These are phyloP conservation scores for Cairina moschata DNA, from an alignment of 2,113 vertebrate genomes.

Conservation along the genomic window DNA sequence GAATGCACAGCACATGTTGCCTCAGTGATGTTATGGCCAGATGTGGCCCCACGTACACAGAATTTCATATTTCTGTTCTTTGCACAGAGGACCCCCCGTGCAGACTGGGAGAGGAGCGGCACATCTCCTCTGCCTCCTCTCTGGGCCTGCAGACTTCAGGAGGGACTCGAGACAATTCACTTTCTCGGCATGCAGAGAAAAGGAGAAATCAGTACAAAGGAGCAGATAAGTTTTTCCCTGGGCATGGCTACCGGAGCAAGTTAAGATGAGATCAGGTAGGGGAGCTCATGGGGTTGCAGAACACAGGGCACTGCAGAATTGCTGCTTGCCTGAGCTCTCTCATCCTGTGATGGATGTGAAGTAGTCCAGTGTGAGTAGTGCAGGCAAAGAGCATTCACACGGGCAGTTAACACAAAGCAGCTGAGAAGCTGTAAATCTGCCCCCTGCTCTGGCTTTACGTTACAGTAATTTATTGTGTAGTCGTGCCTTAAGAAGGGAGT, in stretches of 20 bases:
- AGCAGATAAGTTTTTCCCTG: not conserved
- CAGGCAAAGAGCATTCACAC: not conserved
- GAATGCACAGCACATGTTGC: not conserved
- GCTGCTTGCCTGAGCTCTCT: not conserved
- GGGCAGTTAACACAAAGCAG: not conserved
- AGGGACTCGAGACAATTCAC: not conserved
- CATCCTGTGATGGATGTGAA: not conserved
- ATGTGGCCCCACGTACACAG: not conserved
- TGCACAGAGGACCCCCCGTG: fast-evolving
- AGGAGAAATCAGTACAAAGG: not conserved
- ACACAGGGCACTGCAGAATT: fast-evolving
- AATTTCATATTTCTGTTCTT: not conserved
- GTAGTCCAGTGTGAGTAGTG: not conserved
- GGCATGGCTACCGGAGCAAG: not conserved
- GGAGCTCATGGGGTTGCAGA: not conserved
- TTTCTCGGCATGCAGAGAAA: not conserved
- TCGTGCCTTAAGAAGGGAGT: not conserved
- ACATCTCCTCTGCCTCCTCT: fast-evolving
- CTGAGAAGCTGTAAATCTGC: not conserved
- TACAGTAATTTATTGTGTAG: not conserved
- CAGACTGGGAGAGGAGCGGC: not conserved
- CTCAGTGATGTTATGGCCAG: not conserved
- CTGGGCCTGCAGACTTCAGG: not conserved
- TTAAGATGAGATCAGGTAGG: not conserved
- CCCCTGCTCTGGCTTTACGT: not conserved